Base-by-base conservation (phyloP, 2,113 vertebrate genomes). In the Hippocampus abdominalis region DNA sequence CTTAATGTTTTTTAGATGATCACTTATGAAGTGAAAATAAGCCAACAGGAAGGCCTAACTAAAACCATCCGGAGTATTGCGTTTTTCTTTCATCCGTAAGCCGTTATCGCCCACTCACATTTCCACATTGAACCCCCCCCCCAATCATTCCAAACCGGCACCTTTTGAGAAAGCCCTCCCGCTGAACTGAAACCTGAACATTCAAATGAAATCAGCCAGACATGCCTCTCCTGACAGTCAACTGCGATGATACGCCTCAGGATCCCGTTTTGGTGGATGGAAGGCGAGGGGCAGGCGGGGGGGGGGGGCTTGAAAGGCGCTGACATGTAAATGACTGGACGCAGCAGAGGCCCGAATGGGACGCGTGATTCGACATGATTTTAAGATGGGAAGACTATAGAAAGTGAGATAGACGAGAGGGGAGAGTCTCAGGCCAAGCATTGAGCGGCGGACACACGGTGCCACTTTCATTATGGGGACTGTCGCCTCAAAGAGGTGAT, bases 381-480 rank as follows among this genome's bases (percentile, higher is more conserved):
- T 86, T 88, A 82, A 87, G 88, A 86, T 82, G 82, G 84, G 84
- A 85, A 87, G 80, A 88, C 86, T 88, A 87, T 87, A 84, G 88
- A 86, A 46, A 67, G 64, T 70, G 72, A 88, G 89, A 89, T 85
- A 89, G 87, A 78, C 64, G 49, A 77, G 75, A 82, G 75, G 82
- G 78, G 86, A 66, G 87, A 84, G 87, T 91, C 83, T 91, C 73
- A 91, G 84, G 90, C 64, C 85, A 85, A 91, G 83, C 75, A 75
- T 84, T 87, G 77, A 82, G 66, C 76, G 76, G 68, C 53, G 87
- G 92, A 93, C 91, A 93, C 92, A 92, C 89, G 65, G 74, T 91
- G 92, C 89, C 91, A 92, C 88, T 89, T 90, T 84, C 89, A 93
- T 93, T 93, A 92, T 73, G 65, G 75, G 77, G 82, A 91, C 88